phyloP scores from a whole-genome alignment of 2,797 vertebrate species.

The Nyctibius grandis region DNA sequence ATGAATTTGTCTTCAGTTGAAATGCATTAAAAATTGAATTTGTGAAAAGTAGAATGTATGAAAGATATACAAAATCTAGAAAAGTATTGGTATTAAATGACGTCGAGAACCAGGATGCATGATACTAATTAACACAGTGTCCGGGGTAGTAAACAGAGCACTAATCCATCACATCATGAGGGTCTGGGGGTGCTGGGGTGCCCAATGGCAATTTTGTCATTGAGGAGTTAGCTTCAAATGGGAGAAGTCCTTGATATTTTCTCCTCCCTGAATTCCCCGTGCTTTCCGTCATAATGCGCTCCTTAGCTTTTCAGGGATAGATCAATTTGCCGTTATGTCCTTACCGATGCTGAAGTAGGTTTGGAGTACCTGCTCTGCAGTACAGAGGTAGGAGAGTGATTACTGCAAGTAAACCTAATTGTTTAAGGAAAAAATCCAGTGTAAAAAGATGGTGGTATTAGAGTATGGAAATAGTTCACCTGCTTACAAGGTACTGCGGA shows the following conservation, averaged over 20 bases:
- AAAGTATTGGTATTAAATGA: neutral
- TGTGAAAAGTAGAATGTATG: neutral
- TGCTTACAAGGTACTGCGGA: conserved; percentile 22
- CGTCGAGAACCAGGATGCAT: neutral
- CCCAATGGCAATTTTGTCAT: neutral
- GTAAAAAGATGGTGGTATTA: neutral
- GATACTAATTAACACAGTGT: neutral
- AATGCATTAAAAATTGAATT: neutral
- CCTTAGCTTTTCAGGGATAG: neutral
- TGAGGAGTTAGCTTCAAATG: neutral
- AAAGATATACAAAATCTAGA: neutral
- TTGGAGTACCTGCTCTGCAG: neutral
- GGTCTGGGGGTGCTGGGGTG: neutral
- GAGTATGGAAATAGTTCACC: conserved; percentile 25
- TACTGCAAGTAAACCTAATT: neutral
- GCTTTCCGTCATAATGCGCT: neutral
- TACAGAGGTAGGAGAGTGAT: neutral
- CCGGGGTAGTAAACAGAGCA: neutral
- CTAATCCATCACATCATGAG: neutral
- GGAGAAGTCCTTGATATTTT: neutral
- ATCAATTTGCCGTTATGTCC: neutral
- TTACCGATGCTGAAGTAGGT: neutral
- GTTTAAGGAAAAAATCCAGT: neutral
- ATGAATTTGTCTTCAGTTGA: neutral
- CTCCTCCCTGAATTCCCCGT: neutral